phyloP scores from a whole-genome alignment of 2,888 invertebrate genomes.

The Selenia dentaria region DNA sequence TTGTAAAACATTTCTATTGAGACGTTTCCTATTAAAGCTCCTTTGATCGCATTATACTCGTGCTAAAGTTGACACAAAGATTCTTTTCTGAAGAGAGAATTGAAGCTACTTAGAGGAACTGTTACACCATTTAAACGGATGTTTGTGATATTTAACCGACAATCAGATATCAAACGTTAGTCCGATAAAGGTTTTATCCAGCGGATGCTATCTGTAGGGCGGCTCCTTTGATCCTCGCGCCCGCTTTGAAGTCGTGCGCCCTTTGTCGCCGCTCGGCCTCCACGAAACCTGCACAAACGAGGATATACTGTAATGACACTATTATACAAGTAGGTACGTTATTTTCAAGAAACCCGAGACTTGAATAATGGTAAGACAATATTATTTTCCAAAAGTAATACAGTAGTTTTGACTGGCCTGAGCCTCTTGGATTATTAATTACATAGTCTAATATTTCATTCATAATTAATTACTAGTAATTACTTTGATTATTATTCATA shows the following conservation, averaged over 20 bases:
- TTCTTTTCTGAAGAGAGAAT: conserved; percentile 34
- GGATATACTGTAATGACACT: conserved; percentile 59
- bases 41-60: conserved; percentile 32
- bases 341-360: conserved; percentile 3
- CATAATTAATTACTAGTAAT: neutral
- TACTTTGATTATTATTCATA: no score
- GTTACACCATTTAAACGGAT: conserved; percentile 54
- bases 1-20: conserved; percentile 16
- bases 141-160: conserved; percentile 65
- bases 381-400: neutral
- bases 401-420: no score
- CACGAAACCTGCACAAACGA: conserved; percentile 58
- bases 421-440: neutral
- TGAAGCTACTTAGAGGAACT: conserved; percentile 38
- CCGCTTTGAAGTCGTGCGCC: conserved; percentile 65
- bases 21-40: conserved; percentile 19
- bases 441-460: neutral
- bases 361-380: neutral
- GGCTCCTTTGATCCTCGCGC: conserved; percentile 62
- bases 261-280: conserved; percentile 56
- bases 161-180: conserved; percentile 71
- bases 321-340: conserved; percentile 28
- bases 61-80: conserved; percentile 34
- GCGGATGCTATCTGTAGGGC: conserved; percentile 59
- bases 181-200: conserved; percentile 65